Conservation (phyloP, 2,113 vertebrate species). For the Entosphenus tridentatus region DNA sequence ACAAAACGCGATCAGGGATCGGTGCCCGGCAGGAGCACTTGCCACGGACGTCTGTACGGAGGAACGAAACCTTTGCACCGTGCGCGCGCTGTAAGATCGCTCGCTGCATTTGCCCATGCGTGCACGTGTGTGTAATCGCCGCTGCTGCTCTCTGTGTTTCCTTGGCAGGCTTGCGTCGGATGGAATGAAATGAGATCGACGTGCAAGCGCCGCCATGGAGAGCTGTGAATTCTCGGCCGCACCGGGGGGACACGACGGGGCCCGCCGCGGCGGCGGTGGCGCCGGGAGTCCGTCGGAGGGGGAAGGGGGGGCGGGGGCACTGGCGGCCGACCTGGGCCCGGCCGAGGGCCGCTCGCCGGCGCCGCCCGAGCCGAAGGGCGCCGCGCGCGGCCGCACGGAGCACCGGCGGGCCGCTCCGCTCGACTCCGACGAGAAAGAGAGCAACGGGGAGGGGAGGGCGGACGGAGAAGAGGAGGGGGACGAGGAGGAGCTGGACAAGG, state of each 20-base stretch:
- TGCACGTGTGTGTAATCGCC: no score
- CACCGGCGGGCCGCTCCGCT: constrained; percentile 18
- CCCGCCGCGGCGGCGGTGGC: constrained; percentile 24
- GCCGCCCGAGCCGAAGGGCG: constrained; percentile 26
- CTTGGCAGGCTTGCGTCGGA: constrained; percentile 40
- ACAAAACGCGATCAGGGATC: no score
- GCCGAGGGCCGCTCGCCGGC: constrained; percentile 20
- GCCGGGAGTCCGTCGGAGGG: constrained; percentile 19
- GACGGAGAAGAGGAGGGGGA: constrained; percentile 10
- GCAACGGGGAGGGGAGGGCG: no score
- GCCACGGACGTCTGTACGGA: no score
- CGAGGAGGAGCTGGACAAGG: no score
- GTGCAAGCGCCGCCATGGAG: constrained; percentile 96
- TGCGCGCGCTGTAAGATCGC: no score
- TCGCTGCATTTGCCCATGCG: no score
- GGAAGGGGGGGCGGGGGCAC: constrained; percentile 25
- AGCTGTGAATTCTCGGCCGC: constrained; percentile 98
- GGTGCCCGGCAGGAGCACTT: no score
- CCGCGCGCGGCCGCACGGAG: constrained; percentile 26
- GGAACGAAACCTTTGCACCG: no score
- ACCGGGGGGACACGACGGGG: constrained; percentile 98
- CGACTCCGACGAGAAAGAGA: constrained; percentile 1
- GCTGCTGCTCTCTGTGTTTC: constrained; percentile 15
- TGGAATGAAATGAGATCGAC: constrained; percentile 95
- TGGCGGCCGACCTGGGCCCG: constrained; percentile 19